Percentiles rank a stretch among this genome's conserved stretches.
Evolutionary conservation across 2,888 invertebrate genomes (phyloP).

Genomic region (Stenurella melanura): DNA sequence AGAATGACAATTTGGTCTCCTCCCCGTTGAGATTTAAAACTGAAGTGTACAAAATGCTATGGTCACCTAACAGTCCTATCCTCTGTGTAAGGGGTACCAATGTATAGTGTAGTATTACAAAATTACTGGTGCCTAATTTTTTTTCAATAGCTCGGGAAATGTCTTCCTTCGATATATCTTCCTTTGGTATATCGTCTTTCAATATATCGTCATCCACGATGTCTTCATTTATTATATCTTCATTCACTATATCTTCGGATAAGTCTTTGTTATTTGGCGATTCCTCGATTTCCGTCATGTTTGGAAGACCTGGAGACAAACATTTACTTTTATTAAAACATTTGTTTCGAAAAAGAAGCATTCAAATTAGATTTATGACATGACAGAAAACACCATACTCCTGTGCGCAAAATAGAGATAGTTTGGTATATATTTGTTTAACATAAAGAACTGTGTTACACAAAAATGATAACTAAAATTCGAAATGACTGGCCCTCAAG

Average conservation of each 20-base stretch:
- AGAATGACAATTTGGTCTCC: slow-evolving; percentile 57
- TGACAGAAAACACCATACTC: no score
- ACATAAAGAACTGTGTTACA: no score
- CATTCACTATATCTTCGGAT: neutral
- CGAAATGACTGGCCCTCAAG: no score
- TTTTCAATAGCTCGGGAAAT: slow-evolving; percentile 49
- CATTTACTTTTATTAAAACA: neutral
- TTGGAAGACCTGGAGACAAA: neutral
- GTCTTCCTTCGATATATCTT: slow-evolving; percentile 48
- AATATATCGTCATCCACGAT: neutral
- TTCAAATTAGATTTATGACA: no score
- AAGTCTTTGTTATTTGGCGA: neutral
- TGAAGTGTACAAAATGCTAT: slow-evolving; percentile 57
- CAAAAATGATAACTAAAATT: no score
- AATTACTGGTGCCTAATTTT: slow-evolving; percentile 53
- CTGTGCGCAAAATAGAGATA: no score
- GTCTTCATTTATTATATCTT: slow-evolving; percentile 17
- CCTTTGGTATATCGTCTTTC: slow-evolving; percentile 27
- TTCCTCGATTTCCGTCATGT: slow-evolving; percentile 7
- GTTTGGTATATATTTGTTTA: no score
- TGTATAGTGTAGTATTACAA: slow-evolving; percentile 52
- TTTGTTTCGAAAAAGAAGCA: neutral
- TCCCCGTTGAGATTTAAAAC: slow-evolving; percentile 50
- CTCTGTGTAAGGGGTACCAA: slow-evolving; percentile 53
- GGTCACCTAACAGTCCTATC: slow-evolving; percentile 64